Percentiles rank a stretch among this genome's conserved stretches.
Evolutionary conservation across 2,888 invertebrate genomes (phyloP).

Genomic region (Cataglyphis livida): DNA sequence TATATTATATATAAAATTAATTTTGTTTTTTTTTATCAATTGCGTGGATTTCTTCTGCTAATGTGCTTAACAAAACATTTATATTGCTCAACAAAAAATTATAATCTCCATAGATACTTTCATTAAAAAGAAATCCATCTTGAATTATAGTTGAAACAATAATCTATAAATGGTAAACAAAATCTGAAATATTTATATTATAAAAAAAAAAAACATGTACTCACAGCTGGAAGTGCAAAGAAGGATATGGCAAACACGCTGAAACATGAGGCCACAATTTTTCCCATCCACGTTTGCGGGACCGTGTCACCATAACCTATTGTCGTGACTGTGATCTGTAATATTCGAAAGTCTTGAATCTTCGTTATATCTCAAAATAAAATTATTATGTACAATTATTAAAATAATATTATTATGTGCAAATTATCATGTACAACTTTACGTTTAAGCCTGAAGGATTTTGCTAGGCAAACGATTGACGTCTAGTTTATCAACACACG

Average conservation of each 20-base stretch:
- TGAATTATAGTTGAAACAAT: neutral
- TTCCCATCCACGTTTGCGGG: conserved; percentile 95
- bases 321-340: conserved; percentile 93
- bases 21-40: neutral
- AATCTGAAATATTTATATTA: neutral
- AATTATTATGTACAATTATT: neutral
- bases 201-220: conserved; percentile 80
- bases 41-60: neutral
- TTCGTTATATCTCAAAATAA: neutral
- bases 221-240: conserved; percentile 94
- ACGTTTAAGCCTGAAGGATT: neutral
- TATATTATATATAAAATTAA: neutral
- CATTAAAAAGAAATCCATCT: neutral
- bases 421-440: too few species aligned
- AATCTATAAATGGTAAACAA: neutral
- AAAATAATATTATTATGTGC: too few species aligned
- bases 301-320: conserved; percentile 96
- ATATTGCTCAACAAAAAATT: neutral
- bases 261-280: conserved; percentile 94
- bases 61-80: neutral
- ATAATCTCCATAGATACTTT: neutral
- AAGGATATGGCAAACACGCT: conserved; percentile 95
- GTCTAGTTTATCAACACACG: neutral
- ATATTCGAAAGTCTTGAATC: conserved; percentile 55
- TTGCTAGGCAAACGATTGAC: neutral